Conservation (phyloP, 2,797 vertebrate genomes). For the Hydrolagus colliei region DNA sequence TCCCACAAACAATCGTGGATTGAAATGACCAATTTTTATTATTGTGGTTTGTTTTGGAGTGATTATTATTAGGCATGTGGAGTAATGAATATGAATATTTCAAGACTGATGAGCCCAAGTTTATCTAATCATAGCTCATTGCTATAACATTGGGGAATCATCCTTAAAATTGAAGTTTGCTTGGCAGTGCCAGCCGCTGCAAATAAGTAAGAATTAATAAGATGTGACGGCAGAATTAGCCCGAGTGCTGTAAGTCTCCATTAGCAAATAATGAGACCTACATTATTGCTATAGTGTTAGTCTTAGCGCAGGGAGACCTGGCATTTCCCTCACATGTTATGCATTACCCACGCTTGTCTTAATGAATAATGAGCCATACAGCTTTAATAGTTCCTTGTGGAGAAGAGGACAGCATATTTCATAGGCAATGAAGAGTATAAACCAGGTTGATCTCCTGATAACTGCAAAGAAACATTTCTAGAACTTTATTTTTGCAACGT, state of each 20-base stretch:
- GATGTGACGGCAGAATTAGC: background rate
- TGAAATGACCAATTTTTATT: too few species aligned
- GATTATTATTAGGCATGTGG: too few species aligned
- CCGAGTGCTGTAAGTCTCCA: background rate
- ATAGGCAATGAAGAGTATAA: background rate
- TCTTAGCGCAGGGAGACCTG: background rate
- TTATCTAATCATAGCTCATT: too few species aligned
- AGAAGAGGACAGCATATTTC: background rate
- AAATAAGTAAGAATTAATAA: background rate
- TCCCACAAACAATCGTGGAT: too few species aligned
- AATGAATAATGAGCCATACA: conserved; percentile 27
- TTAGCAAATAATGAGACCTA: background rate
- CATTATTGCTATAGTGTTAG: conserved; percentile 4
- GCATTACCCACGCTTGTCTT: background rate
- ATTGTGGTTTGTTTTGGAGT: too few species aligned
- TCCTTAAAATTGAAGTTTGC: background rate
- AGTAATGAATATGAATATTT: too few species aligned
- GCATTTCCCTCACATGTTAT: background rate
- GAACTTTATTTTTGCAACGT: background rate
- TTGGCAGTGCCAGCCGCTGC: background rate
- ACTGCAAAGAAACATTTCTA: background rate
- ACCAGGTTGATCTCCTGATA: background rate
- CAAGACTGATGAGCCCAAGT: too few species aligned
- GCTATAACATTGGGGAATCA: too few species aligned
- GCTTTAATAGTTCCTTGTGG: conserved; percentile 2